Evolutionary conservation across 2,113 vertebrate genomes (phyloP), one percentile per base, ranked within the genome.

Genomic region (Xiphophorus maculatus): DNA sequence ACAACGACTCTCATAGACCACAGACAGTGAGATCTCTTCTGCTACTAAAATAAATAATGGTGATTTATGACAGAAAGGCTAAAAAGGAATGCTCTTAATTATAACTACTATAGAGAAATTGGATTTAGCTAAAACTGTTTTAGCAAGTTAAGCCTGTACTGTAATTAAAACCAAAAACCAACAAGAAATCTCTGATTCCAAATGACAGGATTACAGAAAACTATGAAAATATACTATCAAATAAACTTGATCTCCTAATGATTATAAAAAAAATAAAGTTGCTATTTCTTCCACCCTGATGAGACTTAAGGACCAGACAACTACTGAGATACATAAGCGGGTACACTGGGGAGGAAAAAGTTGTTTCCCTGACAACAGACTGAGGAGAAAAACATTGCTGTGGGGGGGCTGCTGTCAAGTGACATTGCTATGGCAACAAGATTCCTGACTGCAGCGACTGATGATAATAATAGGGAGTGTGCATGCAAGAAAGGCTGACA

Each of bases 281-380:
- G 28, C 71, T 82, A 80, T 89, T 89, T 82, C 76, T 80, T 77
- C 71, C 80, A 40, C 22, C 17, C 25, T 40, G 44, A 63, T 32
- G 73, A 70, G 83, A 65, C 70, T 30, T 75, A 69, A 83, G 64
- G 79, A 73, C 48, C 75, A 85, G 85, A 78, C 72, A 78, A 71
- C 69, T 44, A 66, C 69, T 80, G 63, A 64, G 65, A 42, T 66
- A 72, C 77, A 54, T 4, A 72, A 80, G 32, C 63, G 74, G 71
- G 71, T 80, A 69, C 83, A 76, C 76, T 29, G 17, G 63, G 76
- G 76, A 70, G 86, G 60, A 37, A 81, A 84, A 17, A 63, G 61
- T 13, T 8, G 77, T 88, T 83, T 78, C 78, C 81, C 68, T 84
- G 79, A 84, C 77, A 89, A 89, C 79, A 88, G 75, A 88, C 71